Base-by-base conservation (phyloP, 2,113 vertebrate species). In the Onychorhynchus coronatus region DNA sequence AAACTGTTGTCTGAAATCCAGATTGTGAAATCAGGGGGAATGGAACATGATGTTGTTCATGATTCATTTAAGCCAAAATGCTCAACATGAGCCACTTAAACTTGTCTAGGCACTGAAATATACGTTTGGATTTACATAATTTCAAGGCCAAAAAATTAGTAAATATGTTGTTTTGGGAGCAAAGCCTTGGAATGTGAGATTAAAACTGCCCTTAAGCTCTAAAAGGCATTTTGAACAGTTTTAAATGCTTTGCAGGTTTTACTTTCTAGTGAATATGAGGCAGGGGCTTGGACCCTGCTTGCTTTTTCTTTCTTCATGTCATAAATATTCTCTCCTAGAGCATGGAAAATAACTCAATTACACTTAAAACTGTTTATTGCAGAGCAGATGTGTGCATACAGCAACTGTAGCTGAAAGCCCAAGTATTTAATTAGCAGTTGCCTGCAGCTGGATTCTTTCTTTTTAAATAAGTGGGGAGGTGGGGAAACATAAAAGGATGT, bases 381-480 rank as follows among this genome's bases (percentile, higher is more conserved):
- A 59, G 74, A 88, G 85, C 94, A 93, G 93, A 95, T 95, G 89
- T 58, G 85, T 66, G 74, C 77, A 39, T 73, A 55, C 50, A 93
- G 59, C 42, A 79, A 55, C 75, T 77, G 62, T 87, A 96, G 89
- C 59, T 93, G 91, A 88, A 94, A 95, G 63, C 78, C 30, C 11
- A 80, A 91, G 78, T 83, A 80, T 83, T 96, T 96, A 96, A 91
- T 94, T 96, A 89, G 71, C 67, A 93, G 74, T 96, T 96, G 88
- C 91, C 63, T 95, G 75, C 91, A 96, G 93, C 94, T 97, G 96
- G 91, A 90, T 95, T 96, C 88, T 89, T 97, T 89, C 72, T 94
- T 92, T 81, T 79, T 44, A 79, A 80, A 46, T 63, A 76, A 88
- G 49, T 50, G 46, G 58, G 89, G 88, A 94, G 89, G 91, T 90